Conservation (phyloP, 2,113 vertebrate species). For the Apus apus region DNA sequence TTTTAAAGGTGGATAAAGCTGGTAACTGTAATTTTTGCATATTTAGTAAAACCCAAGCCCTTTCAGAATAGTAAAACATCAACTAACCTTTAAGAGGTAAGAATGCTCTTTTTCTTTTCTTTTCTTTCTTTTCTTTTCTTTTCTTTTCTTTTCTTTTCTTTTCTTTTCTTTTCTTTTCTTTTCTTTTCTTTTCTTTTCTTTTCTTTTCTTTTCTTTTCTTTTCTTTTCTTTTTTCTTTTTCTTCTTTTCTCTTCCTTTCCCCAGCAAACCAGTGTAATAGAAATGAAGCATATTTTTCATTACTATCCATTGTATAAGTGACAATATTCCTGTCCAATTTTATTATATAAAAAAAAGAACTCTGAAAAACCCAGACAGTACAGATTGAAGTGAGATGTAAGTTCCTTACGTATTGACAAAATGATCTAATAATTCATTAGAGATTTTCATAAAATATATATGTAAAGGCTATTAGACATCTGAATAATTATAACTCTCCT, state of each 20-base stretch:
- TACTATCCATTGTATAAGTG: background rate
- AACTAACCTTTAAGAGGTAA: background rate
- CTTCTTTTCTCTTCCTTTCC: too few species aligned
- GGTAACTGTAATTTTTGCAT: background rate
- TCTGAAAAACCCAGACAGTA: background rate
- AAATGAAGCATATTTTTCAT: conserved; percentile 16
- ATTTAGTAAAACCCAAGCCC: background rate
- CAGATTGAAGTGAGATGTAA: background rate
- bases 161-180: background rate
- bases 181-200: background rate
- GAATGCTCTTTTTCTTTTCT: background rate
- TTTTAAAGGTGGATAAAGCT: background rate
- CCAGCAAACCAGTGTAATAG: background rate
- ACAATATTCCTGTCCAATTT: background rate
- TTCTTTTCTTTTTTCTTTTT: background rate
- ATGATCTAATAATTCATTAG: conserved; percentile 1
- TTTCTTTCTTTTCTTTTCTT: background rate
- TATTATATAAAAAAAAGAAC: conserved; percentile 5
- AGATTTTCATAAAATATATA: background rate
- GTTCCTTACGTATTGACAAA: background rate
- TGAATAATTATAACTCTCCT: background rate
- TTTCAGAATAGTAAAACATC: background rate
- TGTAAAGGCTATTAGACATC: background rate
- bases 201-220: background rate
- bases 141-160: background rate